Base-by-base conservation (phyloP, 2,888 invertebrate genomes). In the Sturmia bella region DNA sequence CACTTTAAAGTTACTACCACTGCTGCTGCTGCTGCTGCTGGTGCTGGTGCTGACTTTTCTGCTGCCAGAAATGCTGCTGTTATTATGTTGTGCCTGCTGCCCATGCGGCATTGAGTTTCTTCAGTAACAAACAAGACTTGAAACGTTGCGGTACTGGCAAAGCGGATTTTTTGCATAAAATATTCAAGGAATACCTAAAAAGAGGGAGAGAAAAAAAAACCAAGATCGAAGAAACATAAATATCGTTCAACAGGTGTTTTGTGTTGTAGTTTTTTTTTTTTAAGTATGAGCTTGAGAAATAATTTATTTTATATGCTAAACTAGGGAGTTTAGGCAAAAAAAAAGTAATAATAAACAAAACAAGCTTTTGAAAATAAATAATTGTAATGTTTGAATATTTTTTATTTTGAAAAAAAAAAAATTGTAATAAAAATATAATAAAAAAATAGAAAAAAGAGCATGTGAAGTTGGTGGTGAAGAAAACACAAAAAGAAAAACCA, bases 181-280 rank as follows among this genome's bases (percentile, higher is more conserved):
- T n/a, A 41, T n/a, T 21, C n/a, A 50, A 37, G 19, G 3, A 59
- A 15, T 15, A 9, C 32, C 19, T 39, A 19, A 54, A 54, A 27
- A 19, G 64, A 50, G 52, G 59, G 57, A 17, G 52, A 59, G 57
- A 17, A 48, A 9, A 19, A 48, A 39, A 39, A 57, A 59, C 63
- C 73, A 66, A 78, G 70, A 32, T 63, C 43, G 43, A 63, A 63
- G 27, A 15, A 74, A 74, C 48, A 74, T 39, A 69, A 74, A 70
- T 63, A 77, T 63, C 50, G 41, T 43, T 48, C 68, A 81, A 77
- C 81, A 81, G 81, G 81, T 81, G 81, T 77, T 81, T 74, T 45
- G 43, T 43, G 43, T n/a, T 5, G 32, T 6, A 32, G 32, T 21
- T 11, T 48, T 72, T 52, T 68, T 64, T n/a, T 48, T 48, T 32